These are phyloP conservation scores for Lasioglossum morio DNA, from an alignment of 2,888 invertebrate genomes.

Conservation along the genomic window DNA sequence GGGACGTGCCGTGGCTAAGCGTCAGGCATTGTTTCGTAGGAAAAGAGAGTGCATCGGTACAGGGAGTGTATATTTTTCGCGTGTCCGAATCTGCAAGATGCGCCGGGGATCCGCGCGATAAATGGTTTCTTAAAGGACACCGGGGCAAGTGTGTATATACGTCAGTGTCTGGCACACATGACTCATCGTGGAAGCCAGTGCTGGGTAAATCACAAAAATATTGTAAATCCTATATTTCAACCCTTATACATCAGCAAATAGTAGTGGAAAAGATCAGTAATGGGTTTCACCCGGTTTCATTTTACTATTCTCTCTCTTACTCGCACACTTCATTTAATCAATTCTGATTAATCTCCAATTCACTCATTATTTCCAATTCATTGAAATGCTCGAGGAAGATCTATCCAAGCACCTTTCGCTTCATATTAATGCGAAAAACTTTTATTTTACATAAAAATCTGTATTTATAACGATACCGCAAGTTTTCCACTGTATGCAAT, in stretches of 20 bases:
- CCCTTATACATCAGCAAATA: background rate
- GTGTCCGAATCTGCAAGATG: background rate
- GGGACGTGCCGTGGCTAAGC: background rate
- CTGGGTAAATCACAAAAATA: background rate
- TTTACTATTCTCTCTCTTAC: background rate
- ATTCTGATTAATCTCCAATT: background rate
- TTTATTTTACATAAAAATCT: background rate
- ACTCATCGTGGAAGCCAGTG: slow-evolving; percentile 32
- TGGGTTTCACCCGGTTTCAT: background rate
- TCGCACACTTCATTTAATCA: background rate
- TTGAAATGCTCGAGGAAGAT: background rate
- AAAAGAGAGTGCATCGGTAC: background rate
- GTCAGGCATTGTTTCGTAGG: background rate
- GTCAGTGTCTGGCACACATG: slow-evolving; percentile 47
- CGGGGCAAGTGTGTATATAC: slow-evolving; percentile 34
- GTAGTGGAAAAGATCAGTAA: background rate
- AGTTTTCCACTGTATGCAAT: background rate
- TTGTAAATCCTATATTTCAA: background rate
- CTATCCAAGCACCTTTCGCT: background rate
- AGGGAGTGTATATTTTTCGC: background rate
- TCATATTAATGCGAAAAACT: background rate
- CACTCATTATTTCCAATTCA: background rate
- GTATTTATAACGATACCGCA: too few species aligned
- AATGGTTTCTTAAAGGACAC: slow-evolving; percentile 21
- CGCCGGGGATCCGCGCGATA: background rate